phyloP scores from a whole-genome alignment of 2,113 vertebrate genomes.

The Clinocottus analis region DNA sequence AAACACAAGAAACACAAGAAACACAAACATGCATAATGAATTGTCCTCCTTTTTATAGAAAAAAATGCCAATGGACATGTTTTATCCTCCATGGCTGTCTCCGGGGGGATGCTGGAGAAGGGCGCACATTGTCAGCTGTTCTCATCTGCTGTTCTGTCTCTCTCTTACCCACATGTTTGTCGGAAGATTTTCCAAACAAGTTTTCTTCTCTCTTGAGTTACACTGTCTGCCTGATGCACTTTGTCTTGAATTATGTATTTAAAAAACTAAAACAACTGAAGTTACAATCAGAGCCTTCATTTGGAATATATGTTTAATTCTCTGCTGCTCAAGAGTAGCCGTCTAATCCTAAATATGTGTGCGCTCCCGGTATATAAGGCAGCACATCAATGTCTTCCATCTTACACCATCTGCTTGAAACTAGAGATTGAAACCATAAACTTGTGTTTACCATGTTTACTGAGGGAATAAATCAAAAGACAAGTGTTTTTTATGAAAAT shows the following conservation, averaged over 20 bases:
- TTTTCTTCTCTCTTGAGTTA: neutral
- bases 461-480: too few species aligned
- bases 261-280: neutral
- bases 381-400: too few species aligned
- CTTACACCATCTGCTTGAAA: too few species aligned
- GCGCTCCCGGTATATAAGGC: too few species aligned
- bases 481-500: too few species aligned
- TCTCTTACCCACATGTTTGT: neutral
- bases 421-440: too few species aligned
- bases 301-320: neutral
- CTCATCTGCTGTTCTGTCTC: constrained; percentile 9
- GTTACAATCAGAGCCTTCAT: neutral
- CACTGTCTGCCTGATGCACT: neutral
- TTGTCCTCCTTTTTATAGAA: constrained; percentile 22
- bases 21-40: constrained; percentile 68
- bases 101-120: constrained; percentile 8
- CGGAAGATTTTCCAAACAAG: neutral
- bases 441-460: too few species aligned
- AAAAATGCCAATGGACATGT: constrained; percentile 40
- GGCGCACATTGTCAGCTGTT: neutral
- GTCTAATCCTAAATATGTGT: too few species aligned
- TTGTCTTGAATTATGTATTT: constrained; percentile 1
- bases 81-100: constrained; percentile 40
- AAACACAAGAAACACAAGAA: too few species aligned
- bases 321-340: too few species aligned